Base-by-base conservation (phyloP, 2,113 vertebrate genomes). In the Otus sunia region DNA sequence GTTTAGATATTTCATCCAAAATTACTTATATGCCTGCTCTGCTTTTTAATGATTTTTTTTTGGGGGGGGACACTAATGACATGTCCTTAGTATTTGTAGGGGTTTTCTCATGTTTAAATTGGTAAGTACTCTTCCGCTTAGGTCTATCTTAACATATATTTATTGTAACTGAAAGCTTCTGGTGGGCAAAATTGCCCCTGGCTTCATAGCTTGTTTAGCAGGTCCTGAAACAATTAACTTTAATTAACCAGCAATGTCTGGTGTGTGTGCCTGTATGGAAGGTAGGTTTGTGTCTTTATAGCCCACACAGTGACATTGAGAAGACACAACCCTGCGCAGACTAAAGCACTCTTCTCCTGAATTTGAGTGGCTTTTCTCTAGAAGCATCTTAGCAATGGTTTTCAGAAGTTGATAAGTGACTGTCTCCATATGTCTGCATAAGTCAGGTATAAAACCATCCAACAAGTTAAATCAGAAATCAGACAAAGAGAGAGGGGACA, bases 1-100 rank as follows among this genome's bases (percentile, higher is more conserved):
- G 53, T 85, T 64, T 81, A 93, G 75, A 64, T 79, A 82, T 85
- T 92, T 81, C 22, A 91, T 83, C 56, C 13, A 25, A 78, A 78
- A 74, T 81, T 55, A 56, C 60, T 23, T 27, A 69, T 77, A 72
- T 10, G n/a, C 12, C 59, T 71, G 27, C 56, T 90, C 83, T 91
- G 52, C 34, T 90, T 79, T 77, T 7, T 22, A 73, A 22, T 69
- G 17, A 43, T 66, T 85, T 67, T 66, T 85, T 67, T 76, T 37
- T 5, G 20, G 19, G 52, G 34, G 39, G 39, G 39, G 15, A 45
- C 41, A 56, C 78, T 75, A 55, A 49, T 75, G 71, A 36, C 36
- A 79, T 39, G 10, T 49, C 39, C 41, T 76, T 66, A 45, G 74
- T 66, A 52, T 82, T 72, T 67, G 18, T 27, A 59, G 18, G 26